phyloP scores from a whole-genome alignment of 2,113 vertebrate species.

The Platichthys flesus region DNA sequence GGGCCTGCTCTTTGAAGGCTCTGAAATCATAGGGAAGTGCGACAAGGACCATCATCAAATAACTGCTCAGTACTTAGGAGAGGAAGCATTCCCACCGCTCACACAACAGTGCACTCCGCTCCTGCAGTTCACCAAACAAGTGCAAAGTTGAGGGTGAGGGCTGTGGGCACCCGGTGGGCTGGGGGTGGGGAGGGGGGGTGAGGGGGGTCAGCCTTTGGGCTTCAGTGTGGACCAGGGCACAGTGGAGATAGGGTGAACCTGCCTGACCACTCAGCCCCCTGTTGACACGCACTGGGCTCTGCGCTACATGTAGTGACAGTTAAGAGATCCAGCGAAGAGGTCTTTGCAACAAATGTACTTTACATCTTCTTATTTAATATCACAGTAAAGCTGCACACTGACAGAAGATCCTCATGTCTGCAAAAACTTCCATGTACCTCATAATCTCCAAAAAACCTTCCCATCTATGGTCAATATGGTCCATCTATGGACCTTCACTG shows the following conservation, averaged over 20 bases:
- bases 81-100: constrained; percentile 77
- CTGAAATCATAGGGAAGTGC: constrained; percentile 85
- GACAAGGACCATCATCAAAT: constrained; percentile 83
- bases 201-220: constrained; percentile 64
- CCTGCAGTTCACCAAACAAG: constrained; percentile 62
- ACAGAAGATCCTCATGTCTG: neutral
- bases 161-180: constrained; percentile 21
- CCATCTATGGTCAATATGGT: neutral
- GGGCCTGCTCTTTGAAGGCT: constrained; percentile 82
- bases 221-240: constrained; percentile 82
- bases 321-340: neutral
- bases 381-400: neutral
- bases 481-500: too few relatives aligned
- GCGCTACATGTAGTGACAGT: constrained; percentile 20
- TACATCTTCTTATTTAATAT: neutral
- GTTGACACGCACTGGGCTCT: constrained; percentile 26
- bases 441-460: neutral
- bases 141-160: constrained; percentile 63
- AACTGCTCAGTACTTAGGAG: constrained; percentile 80
- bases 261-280: constrained; percentile 53
- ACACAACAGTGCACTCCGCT: constrained; percentile 70
- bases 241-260: constrained; percentile 81
- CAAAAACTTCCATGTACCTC: neutral
- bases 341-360: neutral
- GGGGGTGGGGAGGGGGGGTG: neutral